These are phyloP conservation scores for Drosophila mettleri DNA, from an alignment of 2,888 invertebrate species.

Conservation along the genomic window DNA sequence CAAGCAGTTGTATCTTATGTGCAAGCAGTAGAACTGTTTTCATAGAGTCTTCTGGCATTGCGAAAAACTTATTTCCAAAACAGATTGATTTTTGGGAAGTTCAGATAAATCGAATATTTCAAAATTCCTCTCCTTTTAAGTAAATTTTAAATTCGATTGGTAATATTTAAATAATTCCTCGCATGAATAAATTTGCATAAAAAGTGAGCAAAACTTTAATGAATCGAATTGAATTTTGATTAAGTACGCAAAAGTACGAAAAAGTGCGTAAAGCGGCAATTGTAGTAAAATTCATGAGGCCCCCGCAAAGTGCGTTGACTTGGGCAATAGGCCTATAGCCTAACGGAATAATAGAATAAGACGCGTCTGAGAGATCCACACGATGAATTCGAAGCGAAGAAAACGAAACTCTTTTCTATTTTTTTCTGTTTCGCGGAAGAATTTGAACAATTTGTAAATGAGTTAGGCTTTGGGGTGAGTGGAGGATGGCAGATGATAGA, in stretches of 20 bases:
- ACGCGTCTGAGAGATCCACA: conserved; percentile 36
- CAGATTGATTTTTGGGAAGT: not conserved
- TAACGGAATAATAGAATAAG: conserved; percentile 44
- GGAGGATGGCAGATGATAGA: conserved; percentile 38
- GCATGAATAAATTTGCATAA: conserved; percentile 43
- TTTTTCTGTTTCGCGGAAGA: conserved; percentile 64
- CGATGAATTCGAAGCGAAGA: conserved; percentile 34
- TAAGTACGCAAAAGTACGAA: conserved; percentile 4
- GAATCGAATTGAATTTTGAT: conserved; percentile 17
- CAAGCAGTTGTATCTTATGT: not conserved
- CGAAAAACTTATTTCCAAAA: not conserved
- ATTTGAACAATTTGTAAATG: conserved; percentile 75
- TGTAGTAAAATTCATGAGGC: conserved; percentile 78
- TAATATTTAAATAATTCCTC: not conserved
- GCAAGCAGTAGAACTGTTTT: not conserved
- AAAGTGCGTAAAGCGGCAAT: conserved; percentile 77
- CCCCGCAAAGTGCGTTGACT: conserved; percentile 70
- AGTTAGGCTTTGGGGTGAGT: conserved; percentile 23
- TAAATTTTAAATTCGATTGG: not conserved
- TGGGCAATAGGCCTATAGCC: conserved; percentile 61
- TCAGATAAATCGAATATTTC: not conserved
- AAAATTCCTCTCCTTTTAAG: not conserved
- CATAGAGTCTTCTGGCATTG: not conserved
- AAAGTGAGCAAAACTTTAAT: conserved; percentile 9
- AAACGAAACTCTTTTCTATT: conserved; percentile 49